Base-by-base conservation (phyloP, 1,140 invertebrate species). In the Lepidurus apus region DNA sequence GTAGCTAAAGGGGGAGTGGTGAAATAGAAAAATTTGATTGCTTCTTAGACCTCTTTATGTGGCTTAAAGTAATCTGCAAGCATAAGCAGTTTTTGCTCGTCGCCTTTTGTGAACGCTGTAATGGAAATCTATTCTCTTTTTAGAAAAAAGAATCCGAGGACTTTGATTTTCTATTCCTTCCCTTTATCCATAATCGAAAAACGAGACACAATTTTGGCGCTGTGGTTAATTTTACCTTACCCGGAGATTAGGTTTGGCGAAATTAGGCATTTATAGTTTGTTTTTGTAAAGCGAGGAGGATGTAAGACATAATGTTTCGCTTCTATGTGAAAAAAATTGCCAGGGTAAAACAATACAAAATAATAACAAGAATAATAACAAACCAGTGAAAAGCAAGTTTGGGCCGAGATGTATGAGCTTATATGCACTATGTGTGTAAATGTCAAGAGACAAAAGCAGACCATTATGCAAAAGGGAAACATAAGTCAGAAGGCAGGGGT, bases 41-140 rank as follows among this genome's bases (percentile, higher is more conserved):
- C 53, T 65, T 65, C 53, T 65, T 21, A 65, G 53, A 65, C 21
- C 53, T 8, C 53, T 65, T 65, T 65, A 65, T 65, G 53, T 65
- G 53, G 53, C 53, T 65, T 65, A 65, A 65, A 65, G 53, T 65
- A 65, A 65, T 65, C 53, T 65, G 53, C 53, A 65, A 65, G 53
- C 53, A 17, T 21, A 65, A 65, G 53, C 53, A 65, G 53, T 65
- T 65, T 65, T 65, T 3, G 34, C 4, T 65, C 53, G 8, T n/a
- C 1, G 53, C 53, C 21, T 65, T 65, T 65, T 21, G 53, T 65
- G 53, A 21, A 21, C 53, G 53, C 17, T 13, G 7, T 17, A 65
- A 65, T 65, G 13, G 53, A 21, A 65, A 65, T 65, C 6, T 65
- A 21, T 65, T 17, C 9, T 13, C 13, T 21, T 65, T 65, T 65